phyloP scores from a whole-genome alignment of 2,113 vertebrate genomes.

The Bos indicus region DNA sequence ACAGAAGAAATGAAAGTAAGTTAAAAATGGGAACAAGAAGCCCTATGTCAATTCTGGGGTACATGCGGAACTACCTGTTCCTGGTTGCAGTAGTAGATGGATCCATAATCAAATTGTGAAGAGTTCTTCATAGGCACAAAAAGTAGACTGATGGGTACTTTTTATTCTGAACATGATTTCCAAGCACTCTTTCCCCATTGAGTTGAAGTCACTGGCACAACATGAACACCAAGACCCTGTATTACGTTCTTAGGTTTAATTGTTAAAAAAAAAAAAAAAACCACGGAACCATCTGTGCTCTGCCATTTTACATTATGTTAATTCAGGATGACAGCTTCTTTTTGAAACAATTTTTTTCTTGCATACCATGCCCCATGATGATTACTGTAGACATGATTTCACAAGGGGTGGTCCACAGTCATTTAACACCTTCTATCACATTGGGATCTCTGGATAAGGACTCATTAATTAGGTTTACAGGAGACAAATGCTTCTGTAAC shows the following conservation, averaged over 20 bases:
- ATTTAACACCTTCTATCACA: conserved; percentile 57
- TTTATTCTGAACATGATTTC: neutral
- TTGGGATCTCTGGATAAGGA: conserved; percentile 55
- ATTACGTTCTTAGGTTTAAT: neutral
- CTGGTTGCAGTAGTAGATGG: too few species aligned
- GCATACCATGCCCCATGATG: neutral
- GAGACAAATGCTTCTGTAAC: conserved; percentile 46
- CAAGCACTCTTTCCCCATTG: neutral
- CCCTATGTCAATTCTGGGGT: neutral
- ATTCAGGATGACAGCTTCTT: conserved; percentile 32
- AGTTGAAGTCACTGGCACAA: neutral
- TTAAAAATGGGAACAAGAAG: too few species aligned
- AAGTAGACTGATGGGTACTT: neutral
- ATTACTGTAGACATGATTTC: neutral
- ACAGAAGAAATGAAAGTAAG: neutral
- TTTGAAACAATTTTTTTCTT: neutral
- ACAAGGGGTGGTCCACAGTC: conserved; percentile 18
- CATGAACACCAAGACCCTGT: neutral
- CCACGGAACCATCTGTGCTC: neutral
- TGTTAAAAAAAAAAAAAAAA: neutral
- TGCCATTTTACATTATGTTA: neutral
- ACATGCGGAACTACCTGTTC: neutral
- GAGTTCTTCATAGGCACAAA: neutral
- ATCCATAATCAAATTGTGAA: neutral
- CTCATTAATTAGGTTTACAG: conserved; percentile 67